Evolutionary conservation across 1,140 invertebrate species (phyloP).

Genomic region (Leptonema lineaticorne): DNA sequence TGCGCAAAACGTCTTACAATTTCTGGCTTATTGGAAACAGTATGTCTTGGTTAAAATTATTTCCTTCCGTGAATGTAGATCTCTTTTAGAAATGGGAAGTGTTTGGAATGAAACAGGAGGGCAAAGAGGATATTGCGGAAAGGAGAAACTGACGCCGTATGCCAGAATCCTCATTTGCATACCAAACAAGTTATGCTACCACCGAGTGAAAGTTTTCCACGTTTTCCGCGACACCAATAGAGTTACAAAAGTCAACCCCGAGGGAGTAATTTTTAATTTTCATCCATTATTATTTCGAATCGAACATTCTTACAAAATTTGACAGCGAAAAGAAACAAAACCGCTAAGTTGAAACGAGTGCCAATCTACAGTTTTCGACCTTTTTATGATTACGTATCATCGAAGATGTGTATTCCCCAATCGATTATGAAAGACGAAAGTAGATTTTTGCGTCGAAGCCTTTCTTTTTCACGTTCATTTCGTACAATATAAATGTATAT

Average conservation of each 20-base stretch:
- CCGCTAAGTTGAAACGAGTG: too few relatives aligned
- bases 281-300: background rate
- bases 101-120: background rate
- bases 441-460: background rate
- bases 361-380: too few relatives aligned
- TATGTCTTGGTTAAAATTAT: slow-evolving; percentile 14
- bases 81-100: too few relatives aligned
- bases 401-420: too few relatives aligned
- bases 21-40: slow-evolving; percentile 15
- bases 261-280: slow-evolving; percentile 13
- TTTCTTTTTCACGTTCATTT: background rate
- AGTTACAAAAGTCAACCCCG: slow-evolving; percentile 14
- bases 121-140: background rate
- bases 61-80: slow-evolving; percentile 26
- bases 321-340: too few relatives aligned
- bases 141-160: background rate
- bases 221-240: background rate
- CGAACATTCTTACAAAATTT: too few relatives aligned
- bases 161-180: slow-evolving; percentile 27
- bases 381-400: too few relatives aligned
- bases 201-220: slow-evolving; percentile 22
- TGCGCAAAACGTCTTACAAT: slow-evolving; percentile 14
- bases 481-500: background rate
- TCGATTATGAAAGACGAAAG: too few relatives aligned
- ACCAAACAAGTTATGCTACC: slow-evolving; percentile 30